These are phyloP conservation scores for Stenolophus ochropezus DNA, from an alignment of 2,888 invertebrate genomes.

Conservation along the genomic window DNA sequence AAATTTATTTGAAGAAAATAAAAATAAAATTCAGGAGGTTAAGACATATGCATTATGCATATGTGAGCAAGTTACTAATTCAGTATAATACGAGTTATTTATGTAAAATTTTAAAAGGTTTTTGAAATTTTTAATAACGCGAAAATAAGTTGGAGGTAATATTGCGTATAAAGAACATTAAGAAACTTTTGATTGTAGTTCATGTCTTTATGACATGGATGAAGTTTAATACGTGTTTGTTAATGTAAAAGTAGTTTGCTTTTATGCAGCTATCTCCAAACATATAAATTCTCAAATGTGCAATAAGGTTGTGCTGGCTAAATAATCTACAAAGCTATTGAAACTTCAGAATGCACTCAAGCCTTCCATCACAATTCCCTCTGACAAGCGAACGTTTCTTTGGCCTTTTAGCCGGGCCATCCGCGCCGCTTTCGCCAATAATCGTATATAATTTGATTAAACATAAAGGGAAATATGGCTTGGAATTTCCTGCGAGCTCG, in stretches of 20 bases:
- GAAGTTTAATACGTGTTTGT: not conserved
- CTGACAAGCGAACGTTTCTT: not conserved
- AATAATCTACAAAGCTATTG: slow-evolving; percentile 8
- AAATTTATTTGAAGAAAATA: too few species aligned
- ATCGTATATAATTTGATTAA: slow-evolving; percentile 59
- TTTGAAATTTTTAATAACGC: too few species aligned
- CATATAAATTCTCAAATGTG: not conserved
- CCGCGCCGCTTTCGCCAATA: slow-evolving; percentile 45
- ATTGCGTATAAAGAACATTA: too few species aligned
- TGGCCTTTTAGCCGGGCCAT: slow-evolving; percentile 4
- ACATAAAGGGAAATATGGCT: slow-evolving; percentile 56
- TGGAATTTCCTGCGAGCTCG: slow-evolving; percentile 39
- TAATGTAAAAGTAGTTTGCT: not conserved
- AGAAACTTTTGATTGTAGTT: not conserved
- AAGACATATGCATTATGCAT: too few species aligned
- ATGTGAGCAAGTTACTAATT: too few species aligned
- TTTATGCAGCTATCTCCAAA: not conserved
- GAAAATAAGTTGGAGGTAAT: too few species aligned
- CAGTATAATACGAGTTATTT: too few species aligned
- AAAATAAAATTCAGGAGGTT: too few species aligned
- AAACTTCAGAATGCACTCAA: slow-evolving; percentile 35
- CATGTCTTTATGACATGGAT: not conserved
- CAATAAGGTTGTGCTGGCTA: not conserved
- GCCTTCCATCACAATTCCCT: not conserved
- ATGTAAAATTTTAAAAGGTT: too few species aligned